phyloP scores from a whole-genome alignment of 1,140 invertebrate genomes.

The Phocides pigmalion region DNA sequence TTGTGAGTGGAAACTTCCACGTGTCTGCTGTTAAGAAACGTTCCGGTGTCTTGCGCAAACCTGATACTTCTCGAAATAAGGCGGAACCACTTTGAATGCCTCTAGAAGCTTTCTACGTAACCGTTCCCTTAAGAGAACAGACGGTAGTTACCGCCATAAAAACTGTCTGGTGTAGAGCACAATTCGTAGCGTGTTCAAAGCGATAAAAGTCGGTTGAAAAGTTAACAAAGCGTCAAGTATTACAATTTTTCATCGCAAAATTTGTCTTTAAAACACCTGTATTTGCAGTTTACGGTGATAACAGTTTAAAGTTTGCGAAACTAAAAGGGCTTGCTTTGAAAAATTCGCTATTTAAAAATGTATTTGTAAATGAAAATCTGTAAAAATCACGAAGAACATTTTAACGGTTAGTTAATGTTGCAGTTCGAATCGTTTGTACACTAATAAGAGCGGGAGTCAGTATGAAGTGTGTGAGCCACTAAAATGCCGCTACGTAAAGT shows the following conservation, averaged over 20 bases:
- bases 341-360: slow-evolving; percentile 9
- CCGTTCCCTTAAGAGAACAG: slow-evolving; percentile 22
- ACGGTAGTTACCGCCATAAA: slow-evolving; percentile 18
- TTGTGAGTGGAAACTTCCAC: slow-evolving; percentile 53
- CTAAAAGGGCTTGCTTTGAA: slow-evolving; percentile 8
- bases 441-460: slow-evolving; percentile 63
- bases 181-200: slow-evolving; percentile 25
- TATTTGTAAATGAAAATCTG: slow-evolving; percentile 25
- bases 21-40: slow-evolving; percentile 9
- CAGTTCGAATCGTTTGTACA: slow-evolving; percentile 55
- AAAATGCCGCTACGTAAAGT: slow-evolving; percentile 47
- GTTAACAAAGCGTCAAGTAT: slow-evolving; percentile 33
- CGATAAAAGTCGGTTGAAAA: slow-evolving; percentile 25
- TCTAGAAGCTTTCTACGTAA: slow-evolving; percentile 19
- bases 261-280: slow-evolving; percentile 26
- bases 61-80: slow-evolving; percentile 25
- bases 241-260: slow-evolving; percentile 28
- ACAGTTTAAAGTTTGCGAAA: slow-evolving; percentile 30
- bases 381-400: slow-evolving; percentile 49
- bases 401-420: slow-evolving; percentile 54
- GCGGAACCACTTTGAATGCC: slow-evolving; percentile 9
- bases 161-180: slow-evolving; percentile 20
- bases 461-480: slow-evolving; percentile 44
- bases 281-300: slow-evolving; percentile 23
- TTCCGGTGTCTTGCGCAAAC: slow-evolving; percentile 21